Evolutionary conservation across 2,797 vertebrate species (phyloP).

Genomic region (Microhierax caerulescens): DNA sequence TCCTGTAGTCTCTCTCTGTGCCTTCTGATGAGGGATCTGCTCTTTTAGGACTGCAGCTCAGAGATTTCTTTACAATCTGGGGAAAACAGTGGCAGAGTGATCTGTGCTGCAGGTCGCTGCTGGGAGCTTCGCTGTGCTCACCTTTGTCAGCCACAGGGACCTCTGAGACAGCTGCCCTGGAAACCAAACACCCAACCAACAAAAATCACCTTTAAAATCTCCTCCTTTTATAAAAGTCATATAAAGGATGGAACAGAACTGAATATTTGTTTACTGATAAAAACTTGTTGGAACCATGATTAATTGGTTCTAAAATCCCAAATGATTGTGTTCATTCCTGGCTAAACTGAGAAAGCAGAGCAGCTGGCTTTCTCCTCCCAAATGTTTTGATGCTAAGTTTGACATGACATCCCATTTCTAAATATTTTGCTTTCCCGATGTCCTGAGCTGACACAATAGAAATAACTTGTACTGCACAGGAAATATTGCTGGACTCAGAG

Average conservation of each 20-base stretch:
- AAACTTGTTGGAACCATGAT: background rate
- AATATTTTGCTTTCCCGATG: background rate
- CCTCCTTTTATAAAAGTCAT: background rate
- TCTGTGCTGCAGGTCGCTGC: background rate
- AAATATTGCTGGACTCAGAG: background rate
- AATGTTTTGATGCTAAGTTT: background rate
- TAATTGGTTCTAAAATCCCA: background rate
- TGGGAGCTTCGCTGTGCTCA: rapidly evolving
- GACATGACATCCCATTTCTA: background rate
- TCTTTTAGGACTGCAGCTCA: background rate
- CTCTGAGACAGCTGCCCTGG: background rate
- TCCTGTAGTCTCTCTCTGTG: background rate
- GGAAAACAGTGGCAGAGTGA: background rate
- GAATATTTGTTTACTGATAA: background rate
- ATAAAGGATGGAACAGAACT: background rate
- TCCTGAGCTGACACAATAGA: background rate
- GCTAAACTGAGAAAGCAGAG: background rate
- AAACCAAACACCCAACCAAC: background rate
- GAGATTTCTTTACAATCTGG: background rate
- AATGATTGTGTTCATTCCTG: background rate
- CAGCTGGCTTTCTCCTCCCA: background rate
- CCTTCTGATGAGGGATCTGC: background rate
- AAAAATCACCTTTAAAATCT: background rate
- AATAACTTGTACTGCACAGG: background rate
- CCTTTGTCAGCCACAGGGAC: rapidly evolving